Base-by-base conservation (phyloP, 2,888 invertebrate genomes). In the Melinaea menophilus region DNA sequence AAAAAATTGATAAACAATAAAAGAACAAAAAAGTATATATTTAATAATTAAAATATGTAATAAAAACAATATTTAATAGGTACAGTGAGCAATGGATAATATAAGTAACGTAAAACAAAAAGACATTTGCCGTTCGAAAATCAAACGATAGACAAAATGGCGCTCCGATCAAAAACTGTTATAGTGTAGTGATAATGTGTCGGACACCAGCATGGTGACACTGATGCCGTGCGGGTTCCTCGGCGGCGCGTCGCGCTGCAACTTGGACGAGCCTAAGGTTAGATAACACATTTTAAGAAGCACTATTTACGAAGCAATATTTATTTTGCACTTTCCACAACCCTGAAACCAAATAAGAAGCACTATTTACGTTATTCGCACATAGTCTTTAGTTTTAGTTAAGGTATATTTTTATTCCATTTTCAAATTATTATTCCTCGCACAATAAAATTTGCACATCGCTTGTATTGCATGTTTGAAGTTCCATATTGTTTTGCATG, bases 141-240 rank as follows among this genome's bases (percentile, higher is more conserved):
- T 80, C 82, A 84, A 81, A 88, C 86, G 86, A 80, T 79, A 76
- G 80, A 79, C 76, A 82, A 81, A 84, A 81, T 78, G 79, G 31
- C 51, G 48, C 48, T 73, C 77, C 81, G 79, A 81, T 76, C 79
- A 81, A 84, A 74, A 80, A 82, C 88, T 88, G 85, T 85, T 81
- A 82, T 75, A 83, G 88, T 86, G 89, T 79, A 79, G 77, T 78
- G 79, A 77, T 75, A 70, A 77, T 74, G 76, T 76, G 65, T 61
- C 64, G 55, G 64, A 68, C 51, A 77, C 75, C 80, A 86, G 80
- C 80, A 93, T 93, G 93, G 93, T 93, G 91, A 93, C 93, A 78
- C 91, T 93, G 89, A 93, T 93, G 93, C 93, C 93, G 85, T 93
- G 93, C 86, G 92, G 92, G 85, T 93, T 92, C 88, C 87, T 93